Conservation (phyloP, 2,113 vertebrate genomes). For the Myotis yumanensis region DNA sequence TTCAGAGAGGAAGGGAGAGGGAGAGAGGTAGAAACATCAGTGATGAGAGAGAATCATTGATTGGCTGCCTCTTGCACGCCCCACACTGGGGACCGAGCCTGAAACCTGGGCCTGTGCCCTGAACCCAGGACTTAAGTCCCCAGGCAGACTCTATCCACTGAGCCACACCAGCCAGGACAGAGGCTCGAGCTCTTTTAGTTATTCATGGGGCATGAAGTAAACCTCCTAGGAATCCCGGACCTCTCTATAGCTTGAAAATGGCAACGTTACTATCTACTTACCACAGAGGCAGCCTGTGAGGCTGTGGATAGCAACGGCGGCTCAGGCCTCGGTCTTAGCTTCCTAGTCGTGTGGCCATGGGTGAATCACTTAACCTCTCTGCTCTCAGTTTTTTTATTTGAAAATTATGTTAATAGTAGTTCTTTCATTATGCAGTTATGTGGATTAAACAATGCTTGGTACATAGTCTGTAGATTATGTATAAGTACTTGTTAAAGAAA, state of each 20-base stretch:
- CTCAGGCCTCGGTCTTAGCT: not conserved
- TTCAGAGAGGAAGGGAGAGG: too few species aligned
- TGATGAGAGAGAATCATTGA: too few species aligned
- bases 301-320: not conserved
- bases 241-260: not conserved
- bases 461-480: not conserved
- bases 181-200: not conserved
- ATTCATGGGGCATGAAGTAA: not conserved
- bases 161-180: too few species aligned
- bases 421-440: not conserved
- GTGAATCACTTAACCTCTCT: not conserved
- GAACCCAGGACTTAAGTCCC: too few species aligned
- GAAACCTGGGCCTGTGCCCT: too few species aligned
- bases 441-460: not conserved
- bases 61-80: too few species aligned
- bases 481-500: not conserved
- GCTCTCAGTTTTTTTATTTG: not conserved
- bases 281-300: not conserved
- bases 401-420: not conserved
- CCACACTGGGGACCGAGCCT: too few species aligned
- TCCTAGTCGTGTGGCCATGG: not conserved
- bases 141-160: too few species aligned
- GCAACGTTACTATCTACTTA: fast-evolving
- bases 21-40: too few species aligned
- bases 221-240: not conserved